phyloP scores from a whole-genome alignment of 1,140 invertebrate genomes.

The Aleiodes sp. region DNA sequence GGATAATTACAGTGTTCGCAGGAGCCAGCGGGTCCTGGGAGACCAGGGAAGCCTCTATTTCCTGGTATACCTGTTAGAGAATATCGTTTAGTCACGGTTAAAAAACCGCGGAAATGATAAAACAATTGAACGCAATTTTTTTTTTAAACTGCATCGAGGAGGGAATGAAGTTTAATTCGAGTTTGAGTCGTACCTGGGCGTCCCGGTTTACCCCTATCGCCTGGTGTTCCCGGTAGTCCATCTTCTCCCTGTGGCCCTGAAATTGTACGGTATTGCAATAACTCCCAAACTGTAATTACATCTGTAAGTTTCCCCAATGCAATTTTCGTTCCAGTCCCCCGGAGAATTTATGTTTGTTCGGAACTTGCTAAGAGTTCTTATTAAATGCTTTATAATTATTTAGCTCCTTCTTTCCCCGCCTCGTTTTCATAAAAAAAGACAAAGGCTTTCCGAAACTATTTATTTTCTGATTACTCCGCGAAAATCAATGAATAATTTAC shows the following conservation, averaged over 20 bases:
- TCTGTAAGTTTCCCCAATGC: background rate
- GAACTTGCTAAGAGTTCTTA: too few relatives aligned
- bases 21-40: background rate
- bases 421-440: background rate
- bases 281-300: background rate
- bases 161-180: constrained; percentile 20
- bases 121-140: too few relatives aligned
- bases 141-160: too few relatives aligned
- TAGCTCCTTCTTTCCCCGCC: too few relatives aligned
- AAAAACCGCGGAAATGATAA: background rate
- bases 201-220: constrained; percentile 73
- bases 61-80: background rate
- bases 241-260: constrained; percentile 72
- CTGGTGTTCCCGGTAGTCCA: constrained; percentile 69
- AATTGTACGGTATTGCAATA: constrained; percentile 2
- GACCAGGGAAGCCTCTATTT: background rate
- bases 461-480: background rate
- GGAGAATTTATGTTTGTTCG: too few relatives aligned
- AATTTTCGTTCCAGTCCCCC: too few relatives aligned
- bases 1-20: background rate
- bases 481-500: constrained; percentile 55
- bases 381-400: too few relatives aligned
- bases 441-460: background rate
- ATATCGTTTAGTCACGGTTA: background rate
- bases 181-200: constrained; percentile 65